These are phyloP conservation scores for Achatina immaculata DNA, from an alignment of 1,140 invertebrate genomes.

Conservation along the genomic window DNA sequence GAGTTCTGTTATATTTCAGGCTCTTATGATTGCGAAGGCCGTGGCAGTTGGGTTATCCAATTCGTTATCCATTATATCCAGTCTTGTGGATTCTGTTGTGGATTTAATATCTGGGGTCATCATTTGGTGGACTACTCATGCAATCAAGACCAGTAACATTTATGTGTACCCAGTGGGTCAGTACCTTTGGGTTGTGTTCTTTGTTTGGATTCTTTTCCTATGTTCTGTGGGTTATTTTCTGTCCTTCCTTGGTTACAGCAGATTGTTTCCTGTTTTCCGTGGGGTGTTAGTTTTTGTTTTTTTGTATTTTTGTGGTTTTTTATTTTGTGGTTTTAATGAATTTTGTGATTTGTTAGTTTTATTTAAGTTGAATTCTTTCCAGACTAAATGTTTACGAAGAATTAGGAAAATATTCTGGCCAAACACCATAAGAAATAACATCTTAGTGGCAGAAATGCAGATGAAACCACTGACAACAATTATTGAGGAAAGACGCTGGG, in stretches of 20 bases:
- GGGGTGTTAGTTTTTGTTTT: background rate
- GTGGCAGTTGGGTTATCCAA: conserved; percentile 70
- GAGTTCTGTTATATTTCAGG: conserved; percentile 52
- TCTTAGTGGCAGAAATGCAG: too few relatives aligned
- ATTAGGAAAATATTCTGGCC: too few relatives aligned
- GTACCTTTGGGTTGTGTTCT: background rate
- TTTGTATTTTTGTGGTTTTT: background rate
- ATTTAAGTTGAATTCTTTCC: too few relatives aligned
- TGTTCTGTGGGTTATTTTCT: background rate
- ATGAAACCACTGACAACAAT: too few relatives aligned
- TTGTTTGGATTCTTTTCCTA: background rate
- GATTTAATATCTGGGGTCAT: conserved; percentile 71
- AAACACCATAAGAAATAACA: too few relatives aligned
- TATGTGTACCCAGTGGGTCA: conserved; percentile 72
- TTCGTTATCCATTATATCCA: conserved; percentile 72
- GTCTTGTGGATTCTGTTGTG: conserved; percentile 72
- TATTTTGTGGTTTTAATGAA: background rate
- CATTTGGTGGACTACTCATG: conserved; percentile 69
- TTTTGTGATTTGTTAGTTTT: background rate
- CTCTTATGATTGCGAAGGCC: conserved; percentile 66
- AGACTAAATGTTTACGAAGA: too few relatives aligned
- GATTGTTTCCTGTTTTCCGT: background rate
- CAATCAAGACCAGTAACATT: conserved; percentile 67
- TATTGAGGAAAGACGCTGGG: too few relatives aligned
- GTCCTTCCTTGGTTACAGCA: background rate